Evolutionary conservation across 2,113 vertebrate species (phyloP).

Genomic region (Salvator merianae): DNA sequence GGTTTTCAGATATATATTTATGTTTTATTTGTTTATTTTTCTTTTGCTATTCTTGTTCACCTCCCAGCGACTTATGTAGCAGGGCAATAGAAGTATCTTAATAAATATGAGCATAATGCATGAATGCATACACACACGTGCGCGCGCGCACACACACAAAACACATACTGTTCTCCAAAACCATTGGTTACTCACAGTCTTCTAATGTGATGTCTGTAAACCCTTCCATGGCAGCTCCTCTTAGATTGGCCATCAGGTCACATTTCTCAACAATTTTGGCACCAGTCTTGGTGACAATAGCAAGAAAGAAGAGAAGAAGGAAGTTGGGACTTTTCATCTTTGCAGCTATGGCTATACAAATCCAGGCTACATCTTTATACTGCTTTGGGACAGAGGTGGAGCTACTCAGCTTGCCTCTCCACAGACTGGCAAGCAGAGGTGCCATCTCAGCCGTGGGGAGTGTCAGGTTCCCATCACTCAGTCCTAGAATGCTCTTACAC

Average conservation of each 20-base stretch:
- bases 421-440: background rate
- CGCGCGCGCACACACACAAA: no score
- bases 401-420: background rate
- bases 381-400: background rate
- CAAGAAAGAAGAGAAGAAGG: background rate
- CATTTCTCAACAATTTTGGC: conserved; percentile 11
- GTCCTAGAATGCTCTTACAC: background rate
- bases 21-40: no score
- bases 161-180: background rate
- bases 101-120: no score
- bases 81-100: no score
- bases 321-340: background rate
- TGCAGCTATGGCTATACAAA: no score
- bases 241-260: background rate
- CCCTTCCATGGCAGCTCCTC: background rate
- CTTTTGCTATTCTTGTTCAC: no score
- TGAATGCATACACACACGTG: no score
- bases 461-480: background rate
- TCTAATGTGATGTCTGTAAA: conserved; percentile 1
- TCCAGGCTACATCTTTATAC: background rate
- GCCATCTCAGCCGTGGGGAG: background rate
- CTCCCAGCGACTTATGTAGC: no score
- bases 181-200: conserved; percentile 11
- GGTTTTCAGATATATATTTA: no score
- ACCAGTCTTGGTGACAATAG: background rate